Evolutionary conservation across 2,113 vertebrate species (phyloP), one percentile per base, ranked within the genome.

Genomic region (Colaptes auratus): DNA sequence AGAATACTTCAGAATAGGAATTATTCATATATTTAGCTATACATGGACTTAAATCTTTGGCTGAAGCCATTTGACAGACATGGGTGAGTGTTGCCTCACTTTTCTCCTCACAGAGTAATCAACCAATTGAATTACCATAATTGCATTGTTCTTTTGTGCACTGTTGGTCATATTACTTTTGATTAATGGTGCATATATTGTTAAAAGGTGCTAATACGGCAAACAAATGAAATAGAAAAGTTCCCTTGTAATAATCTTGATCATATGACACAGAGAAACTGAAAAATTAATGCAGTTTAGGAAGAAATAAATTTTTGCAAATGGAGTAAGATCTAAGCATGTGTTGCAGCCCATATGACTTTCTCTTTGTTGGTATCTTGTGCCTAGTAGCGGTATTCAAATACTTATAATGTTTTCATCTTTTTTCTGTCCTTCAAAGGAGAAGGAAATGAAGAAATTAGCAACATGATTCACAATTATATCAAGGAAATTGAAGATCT

Each of bases 401-500:
- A 14, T 84, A 69, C 46, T 86, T 56, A 36, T 69, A 31, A 2
- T 83, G n/a, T 83, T 89, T 28, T 27, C 27, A 60, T 76, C 6
- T 13, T 59, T 58, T 82, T 48, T 53, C n/a, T 73, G 44, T 96
- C 59, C 94, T 92, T 94, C 96, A 14, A 90, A 99, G 99, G 99
- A 87, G 99, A 99, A 95, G 99, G 99, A 50, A 99, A 97, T 93
- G 99, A 99, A 97, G 99, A 99, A 96, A 99, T 99, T 36, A 98
- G 98, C 88, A 99, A 98, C 97, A 99, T 99, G 99, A 98, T 99
- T 96, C 98, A 99, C 90, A 99, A 99, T 97, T 99, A 99, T 84
- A 99, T 99, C 95, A 99, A 99, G 97, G 99, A 99, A 97, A 99
- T 99, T 12, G 99, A 99, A 97, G 99, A 99, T 96, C 99, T 99